Conservation (phyloP, 2,113 vertebrate genomes). For the Coracopsis vasa region DNA sequence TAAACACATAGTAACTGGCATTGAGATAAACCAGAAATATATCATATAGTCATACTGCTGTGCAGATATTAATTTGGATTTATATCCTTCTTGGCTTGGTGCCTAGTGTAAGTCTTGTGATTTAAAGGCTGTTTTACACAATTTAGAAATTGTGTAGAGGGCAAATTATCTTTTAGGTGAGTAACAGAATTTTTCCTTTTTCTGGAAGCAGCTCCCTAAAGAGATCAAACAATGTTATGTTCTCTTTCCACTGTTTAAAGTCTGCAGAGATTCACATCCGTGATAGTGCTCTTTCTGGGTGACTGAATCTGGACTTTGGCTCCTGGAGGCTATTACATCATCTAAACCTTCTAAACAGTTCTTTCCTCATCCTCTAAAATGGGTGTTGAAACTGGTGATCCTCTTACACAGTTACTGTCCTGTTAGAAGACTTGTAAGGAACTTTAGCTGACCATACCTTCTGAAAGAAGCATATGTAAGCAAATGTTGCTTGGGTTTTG, state of each 20-base stretch:
- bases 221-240: not conserved
- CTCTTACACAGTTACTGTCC: not conserved
- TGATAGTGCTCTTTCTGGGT: not conserved
- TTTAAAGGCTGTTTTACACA: not conserved
- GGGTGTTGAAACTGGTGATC: not conserved
- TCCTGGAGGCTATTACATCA: not conserved
- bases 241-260: not conserved
- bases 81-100: conserved; percentile 21
- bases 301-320: not conserved
- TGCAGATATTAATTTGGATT: conserved; percentile 38
- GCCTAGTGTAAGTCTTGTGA: conserved; percentile 20
- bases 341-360: not conserved
- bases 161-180: not conserved
- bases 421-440: not conserved
- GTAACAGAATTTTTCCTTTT: not conserved
- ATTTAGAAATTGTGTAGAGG: not conserved
- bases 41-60: not conserved
- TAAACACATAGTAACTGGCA: conserved; percentile 44
- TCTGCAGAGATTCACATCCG: not conserved
- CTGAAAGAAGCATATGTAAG: not conserved
- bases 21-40: conserved; percentile 15
- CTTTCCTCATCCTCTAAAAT: not conserved
- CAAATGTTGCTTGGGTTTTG: not conserved
- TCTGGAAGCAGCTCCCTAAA: not conserved
- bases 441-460: not conserved